Evolutionary conservation across 2,113 vertebrate species (phyloP).

Genomic region (Muscicapa adusta): DNA sequence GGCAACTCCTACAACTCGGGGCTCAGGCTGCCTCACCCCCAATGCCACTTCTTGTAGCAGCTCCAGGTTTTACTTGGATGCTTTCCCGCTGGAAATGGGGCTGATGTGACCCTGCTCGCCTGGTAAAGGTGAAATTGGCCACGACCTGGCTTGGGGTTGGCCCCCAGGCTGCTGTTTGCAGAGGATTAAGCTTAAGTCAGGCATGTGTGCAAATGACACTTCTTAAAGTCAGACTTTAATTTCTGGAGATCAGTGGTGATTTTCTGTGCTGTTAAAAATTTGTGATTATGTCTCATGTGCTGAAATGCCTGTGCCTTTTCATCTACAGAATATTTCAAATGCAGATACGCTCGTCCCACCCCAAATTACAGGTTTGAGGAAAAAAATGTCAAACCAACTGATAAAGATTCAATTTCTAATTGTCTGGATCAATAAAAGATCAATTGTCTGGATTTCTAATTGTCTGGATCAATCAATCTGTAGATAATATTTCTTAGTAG

Average conservation of each 20-base stretch:
- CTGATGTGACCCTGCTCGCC: neutral
- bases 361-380: neutral
- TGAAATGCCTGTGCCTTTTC: neutral
- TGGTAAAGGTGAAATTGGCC: neutral
- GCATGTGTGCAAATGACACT: neutral
- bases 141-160: neutral
- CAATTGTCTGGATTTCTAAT: neutral
- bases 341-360: neutral
- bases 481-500: conserved; percentile 1
- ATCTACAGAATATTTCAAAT: neutral
- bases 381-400: neutral
- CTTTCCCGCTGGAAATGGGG: neutral
- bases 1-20: neutral
- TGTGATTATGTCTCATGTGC: neutral
- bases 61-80: neutral
- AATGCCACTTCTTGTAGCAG: accelerated
- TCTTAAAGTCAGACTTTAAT: neutral
- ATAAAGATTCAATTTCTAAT: neutral
- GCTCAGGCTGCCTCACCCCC: neutral
- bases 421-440: conserved; percentile 16
- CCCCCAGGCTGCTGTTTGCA: neutral
- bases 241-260: neutral
- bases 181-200: neutral
- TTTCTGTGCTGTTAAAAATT: neutral
- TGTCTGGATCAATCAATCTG: neutral